Base-by-base conservation (phyloP, 2,888 invertebrate species). In the Oxytorus armatus region DNA sequence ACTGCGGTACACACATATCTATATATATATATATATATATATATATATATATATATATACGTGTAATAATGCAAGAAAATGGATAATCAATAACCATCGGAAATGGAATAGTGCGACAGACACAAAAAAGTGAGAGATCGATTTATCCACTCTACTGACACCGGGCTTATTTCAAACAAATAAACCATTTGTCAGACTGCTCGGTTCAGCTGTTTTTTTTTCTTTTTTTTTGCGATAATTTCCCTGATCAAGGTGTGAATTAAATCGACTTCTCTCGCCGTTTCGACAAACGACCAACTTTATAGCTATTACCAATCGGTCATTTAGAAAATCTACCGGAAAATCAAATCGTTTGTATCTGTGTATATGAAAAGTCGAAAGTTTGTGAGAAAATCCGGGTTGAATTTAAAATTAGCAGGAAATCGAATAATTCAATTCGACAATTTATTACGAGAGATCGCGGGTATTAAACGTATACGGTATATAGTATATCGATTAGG, bases 141-240 rank as follows among this genome's bases (percentile, higher is more conserved):
- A 68, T 68, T 53, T 23, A 68, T 68, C 51, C 44, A 44, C 47
- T 47, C 65, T 10, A 33, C 33, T 47, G 49, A 25, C 47, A 33
- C 18, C 14, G 44, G 5, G 44, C 7, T 3, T 33, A 33, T 65
- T 65, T 33, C 16, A 14, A 21, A 10, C 5, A 29, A 29, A 29
- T 18, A 7, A 21, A 10, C 63, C 14, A 47, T 47, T 23, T 63
- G 44, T 63, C 25, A 29, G 44, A n/a, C 16, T 44, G 11, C 0
- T 61, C 23, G 44, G n/a, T 44, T n/a, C n/a, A n/a, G n/a, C n/a
- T n/a, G n/a, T n/a, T n/a, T n/a, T n/a, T n/a, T n/a, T n/a, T n/a
- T n/a, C n/a, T n/a, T n/a, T n/a, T 8, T 44, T 23, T 16, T 8
- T 11, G 18, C 36, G 10, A 36, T 39, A 59, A 59, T 39, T 39